phyloP scores from a whole-genome alignment of 2,888 invertebrate genomes.

The Phrixothrix hirtus region DNA sequence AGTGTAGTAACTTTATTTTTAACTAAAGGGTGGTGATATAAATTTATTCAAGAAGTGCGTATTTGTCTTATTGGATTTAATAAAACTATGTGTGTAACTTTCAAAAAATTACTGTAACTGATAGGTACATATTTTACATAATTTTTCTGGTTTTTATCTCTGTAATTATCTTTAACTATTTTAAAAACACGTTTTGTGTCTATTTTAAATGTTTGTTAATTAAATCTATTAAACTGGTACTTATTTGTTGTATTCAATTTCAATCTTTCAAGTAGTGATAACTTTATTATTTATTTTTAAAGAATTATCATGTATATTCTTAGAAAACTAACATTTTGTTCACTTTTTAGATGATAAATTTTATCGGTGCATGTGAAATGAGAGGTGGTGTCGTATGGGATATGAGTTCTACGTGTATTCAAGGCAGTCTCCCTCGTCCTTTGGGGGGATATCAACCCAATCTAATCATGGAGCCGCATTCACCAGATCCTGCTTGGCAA shows the following conservation, averaged over 20 bases:
- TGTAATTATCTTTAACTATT: slow-evolving; percentile 6
- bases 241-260: slow-evolving; percentile 1
- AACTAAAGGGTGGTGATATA: slow-evolving; percentile 5
- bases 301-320: slow-evolving; percentile 3
- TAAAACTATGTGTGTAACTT: not conserved
- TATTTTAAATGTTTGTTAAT: slow-evolving; percentile 2
- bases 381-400: slow-evolving; percentile 42
- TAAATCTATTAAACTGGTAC: slow-evolving; percentile 3
- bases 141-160: slow-evolving; percentile 3
- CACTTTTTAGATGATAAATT: slow-evolving; percentile 17
- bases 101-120: not conserved
- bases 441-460: slow-evolving; percentile 43
- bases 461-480: slow-evolving; percentile 45
- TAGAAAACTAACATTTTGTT: slow-evolving; percentile 5
- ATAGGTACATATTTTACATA: slow-evolving; percentile 9
- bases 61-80: slow-evolving; percentile 7
- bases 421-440: slow-evolving; percentile 41
- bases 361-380: no score
- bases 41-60: not conserved
- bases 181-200: not conserved
- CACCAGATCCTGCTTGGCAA: slow-evolving; percentile 48
- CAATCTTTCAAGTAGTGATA: no score
- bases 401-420: slow-evolving; percentile 46
- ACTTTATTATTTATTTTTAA: slow-evolving; percentile 9
- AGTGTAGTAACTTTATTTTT: not conserved